Conservation (phyloP, 2,113 vertebrate genomes). For the Platanista minor region DNA sequence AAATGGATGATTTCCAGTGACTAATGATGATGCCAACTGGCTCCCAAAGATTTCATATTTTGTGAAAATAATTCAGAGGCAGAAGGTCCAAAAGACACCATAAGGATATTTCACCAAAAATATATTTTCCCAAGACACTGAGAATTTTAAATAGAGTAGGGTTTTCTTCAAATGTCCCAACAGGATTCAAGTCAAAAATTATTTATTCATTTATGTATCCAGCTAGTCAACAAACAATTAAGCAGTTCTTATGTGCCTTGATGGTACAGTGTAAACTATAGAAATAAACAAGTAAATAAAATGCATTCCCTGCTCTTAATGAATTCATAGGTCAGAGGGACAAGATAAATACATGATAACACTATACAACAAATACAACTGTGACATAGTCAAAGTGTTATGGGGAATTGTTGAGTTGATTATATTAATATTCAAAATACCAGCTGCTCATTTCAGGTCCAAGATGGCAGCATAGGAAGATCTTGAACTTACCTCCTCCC, state of each 20-base stretch:
- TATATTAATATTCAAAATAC: slow-evolving; percentile 20
- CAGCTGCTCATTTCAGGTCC: background rate
- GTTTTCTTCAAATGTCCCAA: background rate
- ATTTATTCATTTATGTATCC: background rate
- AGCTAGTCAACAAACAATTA: slow-evolving; percentile 10
- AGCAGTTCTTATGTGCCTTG: background rate
- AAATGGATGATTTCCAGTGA: slow-evolving; percentile 43
- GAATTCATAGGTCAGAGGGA: background rate
- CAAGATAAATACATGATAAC: background rate
- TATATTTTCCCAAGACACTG: background rate
- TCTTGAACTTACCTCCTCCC: background rate
- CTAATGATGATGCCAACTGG: slow-evolving; percentile 35
- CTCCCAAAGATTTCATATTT: slow-evolving; percentile 42
- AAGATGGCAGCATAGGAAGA: background rate
- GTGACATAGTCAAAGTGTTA: background rate
- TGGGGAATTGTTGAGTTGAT: background rate
- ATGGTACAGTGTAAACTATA: background rate
- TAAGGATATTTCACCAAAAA: slow-evolving; percentile 22
- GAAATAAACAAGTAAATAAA: slow-evolving; percentile 17
- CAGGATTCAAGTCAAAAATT: background rate
- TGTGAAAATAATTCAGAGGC: slow-evolving; percentile 51
- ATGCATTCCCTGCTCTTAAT: background rate
- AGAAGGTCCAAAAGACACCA: slow-evolving; percentile 26
- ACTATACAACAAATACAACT: background rate
- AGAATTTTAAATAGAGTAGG: slow-evolving; percentile 31